Conservation (phyloP, 2,113 vertebrate genomes). For the Ammodytes marinus region DNA sequence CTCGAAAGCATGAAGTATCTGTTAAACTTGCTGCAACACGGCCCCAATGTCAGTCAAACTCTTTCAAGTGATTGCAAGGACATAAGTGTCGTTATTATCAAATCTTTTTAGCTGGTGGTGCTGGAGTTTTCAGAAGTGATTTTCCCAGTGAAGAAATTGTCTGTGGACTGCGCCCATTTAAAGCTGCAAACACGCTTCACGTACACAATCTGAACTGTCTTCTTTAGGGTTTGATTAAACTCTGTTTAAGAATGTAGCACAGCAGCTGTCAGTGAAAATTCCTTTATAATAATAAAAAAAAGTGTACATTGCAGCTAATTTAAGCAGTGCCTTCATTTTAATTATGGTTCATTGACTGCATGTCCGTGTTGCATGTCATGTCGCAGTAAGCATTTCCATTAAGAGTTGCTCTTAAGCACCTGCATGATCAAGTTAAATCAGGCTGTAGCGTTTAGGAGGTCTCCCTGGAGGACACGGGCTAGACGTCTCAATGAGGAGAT, state of each 20-base stretch:
- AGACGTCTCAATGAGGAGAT: constrained; percentile 9
- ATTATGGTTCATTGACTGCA: constrained; percentile 59
- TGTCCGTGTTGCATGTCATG: constrained; percentile 34
- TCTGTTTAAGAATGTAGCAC: constrained; percentile 48
- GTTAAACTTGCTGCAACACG: constrained; percentile 59
- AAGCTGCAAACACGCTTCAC: constrained; percentile 18
- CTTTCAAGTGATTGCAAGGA: constrained; percentile 69
- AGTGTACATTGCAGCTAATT: constrained; percentile 49
- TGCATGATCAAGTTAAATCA: constrained; percentile 16
- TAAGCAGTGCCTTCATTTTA: constrained; percentile 36
- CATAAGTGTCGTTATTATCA: constrained; percentile 61
- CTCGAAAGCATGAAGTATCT: constrained; percentile 72
- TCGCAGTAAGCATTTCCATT: constrained; percentile 34
- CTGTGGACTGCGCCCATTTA: constrained; percentile 21
- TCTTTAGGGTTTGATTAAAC: constrained; percentile 54
- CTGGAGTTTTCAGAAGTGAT: constrained; percentile 12
- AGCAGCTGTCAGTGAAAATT: constrained; percentile 52
- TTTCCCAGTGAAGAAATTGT: constrained; percentile 15
- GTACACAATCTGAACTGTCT: neutral
- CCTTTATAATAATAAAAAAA: constrained; percentile 51
- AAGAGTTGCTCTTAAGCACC: constrained; percentile 17
- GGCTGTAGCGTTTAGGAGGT: constrained; percentile 19
- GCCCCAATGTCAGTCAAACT: constrained; percentile 69
- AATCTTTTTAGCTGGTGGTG: constrained; percentile 44
- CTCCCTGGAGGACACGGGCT: constrained; percentile 2